Base-by-base conservation (phyloP, 2,888 invertebrate genomes). In the Orchesella flavescens region DNA sequence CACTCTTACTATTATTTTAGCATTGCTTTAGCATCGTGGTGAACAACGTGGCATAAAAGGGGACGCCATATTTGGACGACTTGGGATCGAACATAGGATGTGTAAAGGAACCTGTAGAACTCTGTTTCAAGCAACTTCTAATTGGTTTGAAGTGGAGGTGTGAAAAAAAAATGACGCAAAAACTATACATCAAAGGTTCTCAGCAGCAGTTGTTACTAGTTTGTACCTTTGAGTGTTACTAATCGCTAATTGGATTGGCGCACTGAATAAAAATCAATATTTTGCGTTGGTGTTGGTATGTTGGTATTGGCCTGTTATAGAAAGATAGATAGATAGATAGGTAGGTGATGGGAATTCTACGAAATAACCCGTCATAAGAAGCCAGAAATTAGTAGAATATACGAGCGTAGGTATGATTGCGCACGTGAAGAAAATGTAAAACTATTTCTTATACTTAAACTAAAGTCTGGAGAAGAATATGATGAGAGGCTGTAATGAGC, bases 341-440 rank as follows among this genome's bases (percentile, higher is more conserved):
- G 9, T 49, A n/a, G 15, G 15, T 53, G n/a, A 24, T 44, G 49
- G 21, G 53, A 53, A 24, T n/a, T 23, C 57, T 34, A 55, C 19
- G 12, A 72, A 68, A 10, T 49, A 21, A 68, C 21, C 68, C 68
- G 46, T 5, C 21, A 49, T 46, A 1, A 23, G 23, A 10, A 34
- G 7, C 44, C 17, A n/a, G 15, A 4, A 66, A 9, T 15, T 10
- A 17, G 34, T 23, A 17, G 71, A 71, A 55, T 19, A 34, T 55
- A 55, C 53, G 34, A n/a, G n/a, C 43, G 17, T 57, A 43, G 5
- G 10, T 12, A 21, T 19, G 15, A 57, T 13, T 59, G 34, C 61
- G 74, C 74, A 74, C 74, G 74, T 74, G 74, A 61, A 63, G 74
- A 23, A 74, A 74, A 61, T 74, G 63, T 4, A 63, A 61, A 74